These are phyloP conservation scores for Sarcophaga peregrina DNA, from an alignment of 1,140 invertebrate species.

Conservation along the genomic window DNA sequence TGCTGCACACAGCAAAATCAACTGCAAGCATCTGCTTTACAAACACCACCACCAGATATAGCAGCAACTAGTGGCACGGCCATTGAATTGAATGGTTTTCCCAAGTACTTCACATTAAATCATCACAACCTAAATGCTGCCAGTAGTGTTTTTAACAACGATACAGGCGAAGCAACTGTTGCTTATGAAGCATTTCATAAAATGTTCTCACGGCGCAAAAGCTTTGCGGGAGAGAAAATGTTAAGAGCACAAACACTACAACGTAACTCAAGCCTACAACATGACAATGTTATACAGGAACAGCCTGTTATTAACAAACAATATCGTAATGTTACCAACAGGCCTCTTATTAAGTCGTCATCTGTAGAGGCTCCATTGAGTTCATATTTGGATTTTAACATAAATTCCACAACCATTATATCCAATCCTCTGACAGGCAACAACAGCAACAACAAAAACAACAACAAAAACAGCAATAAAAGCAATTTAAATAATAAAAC, in stretches of 20 bases:
- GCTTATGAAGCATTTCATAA: slow-evolving; percentile 63
- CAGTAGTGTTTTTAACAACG: not conserved
- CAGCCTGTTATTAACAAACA: not conserved
- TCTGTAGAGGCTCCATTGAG: slow-evolving; percentile 17
- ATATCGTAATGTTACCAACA: slow-evolving; percentile 39
- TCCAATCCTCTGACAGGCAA: slow-evolving; percentile 6
- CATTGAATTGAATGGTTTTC: not conserved
- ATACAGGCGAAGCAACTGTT: slow-evolving; percentile 57
- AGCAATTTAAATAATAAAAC: not conserved
- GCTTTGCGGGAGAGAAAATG: slow-evolving; percentile 50
- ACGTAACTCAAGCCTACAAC: slow-evolving; percentile 15
- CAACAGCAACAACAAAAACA: not conserved
- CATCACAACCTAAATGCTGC: slow-evolving; percentile 13
- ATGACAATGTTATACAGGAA: not conserved
- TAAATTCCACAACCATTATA: slow-evolving; percentile 36
- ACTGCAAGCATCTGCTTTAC: not conserved
- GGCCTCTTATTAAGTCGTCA: slow-evolving; percentile 7
- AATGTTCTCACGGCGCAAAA: slow-evolving; percentile 50
- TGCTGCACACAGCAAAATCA: slow-evolving; percentile 44
- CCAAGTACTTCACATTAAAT: not conserved
- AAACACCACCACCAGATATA: not conserved
- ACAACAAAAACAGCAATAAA: not conserved
- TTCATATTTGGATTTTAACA: slow-evolving; percentile 27
- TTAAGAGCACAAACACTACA: slow-evolving; percentile 17
- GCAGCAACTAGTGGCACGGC: slow-evolving; percentile 36